Base-by-base conservation (phyloP, 2,888 invertebrate genomes). In the Chloromyia formosa region DNA sequence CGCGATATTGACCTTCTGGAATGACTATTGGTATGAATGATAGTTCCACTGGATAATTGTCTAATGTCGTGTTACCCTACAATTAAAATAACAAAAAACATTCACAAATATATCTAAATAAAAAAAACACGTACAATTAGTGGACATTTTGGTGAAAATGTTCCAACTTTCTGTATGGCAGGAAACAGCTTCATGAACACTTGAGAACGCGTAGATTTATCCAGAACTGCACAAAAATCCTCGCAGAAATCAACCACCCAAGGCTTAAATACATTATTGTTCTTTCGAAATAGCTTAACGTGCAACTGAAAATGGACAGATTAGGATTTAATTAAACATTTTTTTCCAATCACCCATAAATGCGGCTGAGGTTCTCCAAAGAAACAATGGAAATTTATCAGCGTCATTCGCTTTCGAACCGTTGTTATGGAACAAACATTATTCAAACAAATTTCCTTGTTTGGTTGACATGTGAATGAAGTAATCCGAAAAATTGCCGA, bases 171-270 rank as follows among this genome's bases (percentile, higher is more conserved):
- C 10, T 18, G 56, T 10, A 56, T 16, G 10, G 16, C 20, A 16
- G 56, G 56, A 10, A 56, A 56, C 10, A 56, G 2, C 18, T 56
- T 56, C 7, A 16, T n/a, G 10, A 56, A 56, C 16, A 56, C 10
- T 20, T 56, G 56, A 18, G 56, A 56, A 18, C 18, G 56, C 20
- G 56, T 20, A 1, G 56, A 16, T 10, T 56, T 56, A 10, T 56
- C 56, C 10, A 56, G 5, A 7, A 56, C 56, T 10, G 10, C 10
- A 56, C 56, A 56, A 56, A 56, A 20, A 20, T 56, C 18, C 10
- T 56, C 56, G 1, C 20, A 56, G 16, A 56, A 56, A 56, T 56
- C 22, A n/a, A 56, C 56, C 3, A 56, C 3, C 56, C 56, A 56
- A 20, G 18, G 56, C 18, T 56, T n/a, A 18, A 56, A 56, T n/a